Evolutionary conservation across 2,797 vertebrate species (phyloP).

Genomic region (Lepus oiostolus): DNA sequence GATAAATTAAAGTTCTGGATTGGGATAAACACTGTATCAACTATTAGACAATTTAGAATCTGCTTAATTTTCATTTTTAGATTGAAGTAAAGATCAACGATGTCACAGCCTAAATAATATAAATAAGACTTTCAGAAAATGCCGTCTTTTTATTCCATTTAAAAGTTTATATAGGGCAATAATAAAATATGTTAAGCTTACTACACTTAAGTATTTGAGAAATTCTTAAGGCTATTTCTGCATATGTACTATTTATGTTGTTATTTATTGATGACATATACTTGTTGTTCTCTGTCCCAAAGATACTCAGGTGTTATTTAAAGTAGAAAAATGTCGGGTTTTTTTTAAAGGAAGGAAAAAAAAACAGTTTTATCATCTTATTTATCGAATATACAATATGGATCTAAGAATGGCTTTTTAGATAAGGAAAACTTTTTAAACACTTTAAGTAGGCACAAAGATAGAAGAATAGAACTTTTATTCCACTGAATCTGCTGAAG

Average conservation of each 20-base stretch:
- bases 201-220: conserved; percentile 52
- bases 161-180: conserved; percentile 54
- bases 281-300: conserved; percentile 67
- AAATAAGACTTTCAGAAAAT: conserved; percentile 51
- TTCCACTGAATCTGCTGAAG: conserved; percentile 86
- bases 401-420: conserved; percentile 79
- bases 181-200: conserved; percentile 44
- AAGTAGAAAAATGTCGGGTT: conserved; percentile 73
- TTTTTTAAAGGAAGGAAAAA: conserved; percentile 45
- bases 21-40: neutral
- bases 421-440: conserved; percentile 82
- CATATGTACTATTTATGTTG: conserved; percentile 56
- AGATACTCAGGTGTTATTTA: conserved; percentile 49
- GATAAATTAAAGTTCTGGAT: conserved; percentile 40
- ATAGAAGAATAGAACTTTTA: conserved; percentile 84
- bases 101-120: neutral
- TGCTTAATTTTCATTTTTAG: conserved; percentile 46
- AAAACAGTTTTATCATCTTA: conserved; percentile 66
- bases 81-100: conserved; percentile 61
- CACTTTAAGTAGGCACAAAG: conserved; percentile 84
- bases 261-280: conserved; percentile 66
- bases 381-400: conserved; percentile 76
- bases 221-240: conserved; percentile 65
- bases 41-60: conserved; percentile 25
- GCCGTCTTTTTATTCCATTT: conserved; percentile 67